Percentiles rank a stretch among this genome's conserved stretches.
Conservation (phyloP, 2,888 invertebrate genomes). For the Leptothorax acervorum region DNA sequence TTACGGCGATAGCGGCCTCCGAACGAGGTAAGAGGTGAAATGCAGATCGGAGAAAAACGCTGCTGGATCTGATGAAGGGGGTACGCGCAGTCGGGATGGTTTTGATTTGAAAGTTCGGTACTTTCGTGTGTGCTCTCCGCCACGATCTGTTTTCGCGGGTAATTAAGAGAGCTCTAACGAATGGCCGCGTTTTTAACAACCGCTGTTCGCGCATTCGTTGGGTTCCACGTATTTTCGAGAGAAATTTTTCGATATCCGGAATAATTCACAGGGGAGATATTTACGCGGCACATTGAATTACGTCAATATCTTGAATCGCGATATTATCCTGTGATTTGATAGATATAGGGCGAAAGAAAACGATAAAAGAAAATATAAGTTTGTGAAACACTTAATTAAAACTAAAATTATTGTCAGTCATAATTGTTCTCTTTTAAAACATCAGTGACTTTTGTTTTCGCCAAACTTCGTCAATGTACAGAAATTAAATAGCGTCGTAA, state of each 20-base stretch:
- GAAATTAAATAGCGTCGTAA: background rate
- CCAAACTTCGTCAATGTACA: background rate
- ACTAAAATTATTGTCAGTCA: background rate
- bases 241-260: slow-evolving; percentile 20
- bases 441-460: background rate
- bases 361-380: background rate
- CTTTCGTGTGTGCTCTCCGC: slow-evolving; percentile 33
- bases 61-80: slow-evolving; percentile 40
- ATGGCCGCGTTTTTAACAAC: slow-evolving; percentile 40
- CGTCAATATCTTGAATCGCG: background rate
- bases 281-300: slow-evolving; percentile 1
- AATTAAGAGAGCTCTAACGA: slow-evolving; percentile 50
- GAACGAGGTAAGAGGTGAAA: slow-evolving; percentile 64
- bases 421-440: background rate
- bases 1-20: slow-evolving; percentile 74
- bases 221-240: slow-evolving; percentile 14
- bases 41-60: slow-evolving; percentile 69
- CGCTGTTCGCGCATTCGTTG: background rate
- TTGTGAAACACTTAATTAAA: background rate
- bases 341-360: background rate
- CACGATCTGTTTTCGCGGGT: slow-evolving; percentile 51
- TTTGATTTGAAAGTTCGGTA: slow-evolving; percentile 58
- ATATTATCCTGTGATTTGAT: background rate
- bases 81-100: slow-evolving; percentile 62
- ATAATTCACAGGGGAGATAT: slow-evolving; percentile 20